Evolutionary conservation across 2,113 vertebrate species (phyloP), one percentile per base, ranked within the genome.

Genomic region (Gyps fulvus): DNA sequence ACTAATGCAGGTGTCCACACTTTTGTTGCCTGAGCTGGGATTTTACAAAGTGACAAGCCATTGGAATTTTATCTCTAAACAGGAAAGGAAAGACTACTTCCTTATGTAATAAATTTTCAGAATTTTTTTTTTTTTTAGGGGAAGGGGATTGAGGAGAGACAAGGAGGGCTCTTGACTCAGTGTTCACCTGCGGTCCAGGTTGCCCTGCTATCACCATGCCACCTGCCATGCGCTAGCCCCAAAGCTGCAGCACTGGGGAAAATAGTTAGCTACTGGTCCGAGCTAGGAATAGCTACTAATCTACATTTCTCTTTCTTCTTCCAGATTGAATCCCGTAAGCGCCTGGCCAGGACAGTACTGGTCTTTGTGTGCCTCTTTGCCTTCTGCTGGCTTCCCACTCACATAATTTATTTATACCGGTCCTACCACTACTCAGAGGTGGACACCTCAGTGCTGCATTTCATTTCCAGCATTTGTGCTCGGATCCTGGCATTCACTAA

Each of bases 281-380:
- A 83, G 23, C 34, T 31, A 17, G 71, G 79, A 70, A 11, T 7
- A 80, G 22, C 47, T 79, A 47, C 67, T 96, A 16, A 95, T 13
- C n/a, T 69, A 17, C 43, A 16, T 70, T 92, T 59, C 81, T 61
- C 23, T 58, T 87, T 83, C 74, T 81, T 72, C n/a, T 32, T 76
- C 62, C 98, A 99, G 99, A 98, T 99, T 6, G 99, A 99, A 96
- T 99, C 99, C 27, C 98, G 99, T 40, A 99, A 99, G 97, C 99
- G 99, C 14, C 98, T 99, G 67, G 99, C 99, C 88, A 99, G 99
- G 97, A 99, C 99, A 1, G 99, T 99, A 26, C 98, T 99, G 96
- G 99, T 99, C 95, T 99, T 99, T 20, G 99, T 99, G 74, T 99
- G 97, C 67, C 98, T 99, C 92, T 99, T 99, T 34, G 99, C 99